These are phyloP conservation scores for Gnathonemus longibarbis DNA, from an alignment of 2,113 vertebrate species.

Conservation along the genomic window DNA sequence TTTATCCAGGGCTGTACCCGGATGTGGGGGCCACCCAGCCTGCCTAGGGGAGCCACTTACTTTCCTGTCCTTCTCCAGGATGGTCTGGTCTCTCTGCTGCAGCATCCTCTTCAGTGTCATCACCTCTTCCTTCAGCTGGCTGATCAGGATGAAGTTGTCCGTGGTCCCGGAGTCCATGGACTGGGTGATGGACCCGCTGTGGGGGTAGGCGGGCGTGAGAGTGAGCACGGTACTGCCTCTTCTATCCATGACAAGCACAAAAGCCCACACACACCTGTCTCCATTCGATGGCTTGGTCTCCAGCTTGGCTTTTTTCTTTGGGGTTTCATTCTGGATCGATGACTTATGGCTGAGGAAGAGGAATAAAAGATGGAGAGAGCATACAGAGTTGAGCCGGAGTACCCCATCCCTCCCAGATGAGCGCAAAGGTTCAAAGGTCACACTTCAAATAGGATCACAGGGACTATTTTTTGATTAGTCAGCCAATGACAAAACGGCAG, in stretches of 20 bases:
- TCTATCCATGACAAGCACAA: neutral
- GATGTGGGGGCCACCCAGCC: neutral
- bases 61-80: conserved; percentile 96
- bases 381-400: neutral
- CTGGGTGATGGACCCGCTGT: conserved; percentile 94
- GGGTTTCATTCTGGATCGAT: conserved; percentile 98
- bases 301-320: conserved; percentile 99
- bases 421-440: neutral
- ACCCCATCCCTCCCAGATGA: neutral
- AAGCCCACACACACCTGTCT: conserved; percentile 74
- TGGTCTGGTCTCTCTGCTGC: conserved; percentile 95
- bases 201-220: conserved; percentile 34
- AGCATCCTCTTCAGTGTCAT: conserved; percentile 94
- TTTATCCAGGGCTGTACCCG: neutral
- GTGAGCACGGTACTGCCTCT: too few relatives aligned
- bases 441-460: neutral
- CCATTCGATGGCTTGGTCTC: conserved; percentile 99
- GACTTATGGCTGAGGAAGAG: conserved; percentile 83
- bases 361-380: neutral
- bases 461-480: neutral
- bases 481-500: neutral
- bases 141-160: conserved; percentile 98
- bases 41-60: conserved; percentile 42
- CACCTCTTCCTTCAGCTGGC: conserved; percentile 98
- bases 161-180: conserved; percentile 96